Conservation (phyloP, 2,113 vertebrate genomes). For the Crotalus helleri region DNA sequence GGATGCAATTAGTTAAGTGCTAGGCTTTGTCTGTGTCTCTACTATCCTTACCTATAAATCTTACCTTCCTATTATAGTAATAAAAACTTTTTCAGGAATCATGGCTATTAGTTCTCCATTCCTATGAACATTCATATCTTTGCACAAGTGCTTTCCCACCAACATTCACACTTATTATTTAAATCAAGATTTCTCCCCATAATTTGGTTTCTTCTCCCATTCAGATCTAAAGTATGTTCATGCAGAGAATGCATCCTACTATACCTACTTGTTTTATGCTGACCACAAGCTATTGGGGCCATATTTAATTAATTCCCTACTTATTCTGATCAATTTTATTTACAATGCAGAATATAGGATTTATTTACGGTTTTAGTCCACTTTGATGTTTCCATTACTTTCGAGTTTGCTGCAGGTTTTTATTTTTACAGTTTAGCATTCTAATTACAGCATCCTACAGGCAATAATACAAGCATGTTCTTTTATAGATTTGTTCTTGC, state of each 20-base stretch:
- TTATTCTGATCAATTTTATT: neutral
- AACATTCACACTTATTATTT: neutral
- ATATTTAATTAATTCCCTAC: neutral
- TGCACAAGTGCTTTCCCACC: neutral
- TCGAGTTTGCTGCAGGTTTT: neutral
- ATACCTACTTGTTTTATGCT: neutral
- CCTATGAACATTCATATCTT: neutral
- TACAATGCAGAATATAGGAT: neutral
- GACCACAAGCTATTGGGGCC: neutral
- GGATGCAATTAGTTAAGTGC: neutral
- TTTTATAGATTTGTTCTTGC: neutral
- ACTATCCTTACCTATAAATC: neutral
- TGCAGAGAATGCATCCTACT: neutral
- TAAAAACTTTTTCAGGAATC: neutral
- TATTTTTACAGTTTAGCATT: neutral
- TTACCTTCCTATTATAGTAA: neutral
- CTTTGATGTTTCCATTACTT: neutral
- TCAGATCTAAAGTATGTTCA: neutral
- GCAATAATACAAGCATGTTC: neutral
- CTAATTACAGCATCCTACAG: neutral
- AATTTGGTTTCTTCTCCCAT: neutral
- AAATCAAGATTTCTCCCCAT: neutral
- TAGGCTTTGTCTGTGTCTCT: neutral
- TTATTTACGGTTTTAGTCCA: neutral
- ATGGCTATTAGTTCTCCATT: neutral